Evolutionary conservation across 2,888 invertebrate species (phyloP), one percentile per base, ranked within the genome.

Genomic region (Polyommatus iphigenia): DNA sequence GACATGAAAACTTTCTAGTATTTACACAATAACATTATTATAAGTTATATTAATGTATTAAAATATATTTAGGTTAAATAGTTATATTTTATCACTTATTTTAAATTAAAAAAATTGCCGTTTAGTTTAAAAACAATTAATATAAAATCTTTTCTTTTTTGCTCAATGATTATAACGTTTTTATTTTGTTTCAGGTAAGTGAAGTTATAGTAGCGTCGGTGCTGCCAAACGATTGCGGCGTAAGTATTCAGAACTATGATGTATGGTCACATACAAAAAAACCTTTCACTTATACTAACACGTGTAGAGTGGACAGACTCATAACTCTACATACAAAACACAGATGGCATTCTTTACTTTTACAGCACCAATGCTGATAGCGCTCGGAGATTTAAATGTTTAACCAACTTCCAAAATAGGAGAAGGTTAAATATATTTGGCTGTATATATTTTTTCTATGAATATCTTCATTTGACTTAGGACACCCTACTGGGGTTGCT

Each of bases 151-250:
- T n/a, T n/a, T 46, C 13, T 10, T 3, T 3, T 46, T 46, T 46
- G 46, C 46, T 3, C 10, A 46, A 46, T 46, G 10, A 46, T 46
- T 13, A 46, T 46, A 54, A 54, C 18, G 18, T 54, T 29, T n/a
- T 54, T 29, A 75, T 77, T 77, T 77, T 59, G 71, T 79, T 79
- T 18, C 76, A 79, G 78, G 78, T 78, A 79, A 78, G 78, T 36
- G 29, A 54, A 41, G 3, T 1, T 15, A 18, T 46, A n/a, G 18
- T 24, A 29, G 24, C 29, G 13, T n/a, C 54, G 6, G 75, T 24
- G 75, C 75, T 50, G 75, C 50, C 46, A 24, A 15, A 18, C 2
- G 15, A 50, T 5, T 24, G 75, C 75, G 75, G 24, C 20, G 75
- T 24, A 54, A 20, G 75, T 75, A 54, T 15, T n/a, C n/a, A n/a